phyloP scores from a whole-genome alignment of 2,888 invertebrate species.

The Drosophila cognata region DNA sequence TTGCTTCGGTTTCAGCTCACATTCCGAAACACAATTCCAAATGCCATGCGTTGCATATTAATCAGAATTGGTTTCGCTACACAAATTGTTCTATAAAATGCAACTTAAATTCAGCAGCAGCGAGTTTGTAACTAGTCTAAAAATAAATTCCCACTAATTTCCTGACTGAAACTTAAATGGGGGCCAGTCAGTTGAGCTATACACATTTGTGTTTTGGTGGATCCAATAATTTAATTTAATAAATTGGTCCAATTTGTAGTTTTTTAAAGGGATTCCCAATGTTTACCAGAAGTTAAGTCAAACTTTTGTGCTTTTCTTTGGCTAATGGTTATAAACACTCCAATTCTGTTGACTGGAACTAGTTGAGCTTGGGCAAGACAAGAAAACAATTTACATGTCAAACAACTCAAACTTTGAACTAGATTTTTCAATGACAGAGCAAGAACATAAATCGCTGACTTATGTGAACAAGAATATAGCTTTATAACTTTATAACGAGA shows the following conservation, averaged over 20 bases:
- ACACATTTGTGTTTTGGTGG: background rate
- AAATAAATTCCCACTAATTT: background rate
- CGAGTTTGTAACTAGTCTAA: background rate
- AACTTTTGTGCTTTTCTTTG: background rate
- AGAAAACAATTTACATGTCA: background rate
- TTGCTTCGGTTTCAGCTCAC: background rate
- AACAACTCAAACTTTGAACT: background rate
- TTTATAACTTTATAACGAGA: background rate
- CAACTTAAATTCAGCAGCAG: background rate
- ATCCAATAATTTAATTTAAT: background rate
- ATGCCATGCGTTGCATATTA: slow-evolving; percentile 33
- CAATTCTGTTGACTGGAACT: background rate
- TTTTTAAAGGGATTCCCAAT: background rate
- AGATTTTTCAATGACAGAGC: background rate
- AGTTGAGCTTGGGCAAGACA: background rate
- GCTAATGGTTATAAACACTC: background rate
- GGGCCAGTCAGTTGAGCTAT: too few species aligned
- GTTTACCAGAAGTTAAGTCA: background rate
- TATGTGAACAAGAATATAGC: background rate
- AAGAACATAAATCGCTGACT: background rate
- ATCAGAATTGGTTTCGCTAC: background rate
- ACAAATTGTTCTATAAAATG: background rate
- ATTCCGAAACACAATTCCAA: background rate
- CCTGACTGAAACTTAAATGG: background rate
- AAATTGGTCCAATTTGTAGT: background rate